Base-by-base conservation (phyloP, 2,888 invertebrate genomes). In the Tanypteryx hageni region DNA sequence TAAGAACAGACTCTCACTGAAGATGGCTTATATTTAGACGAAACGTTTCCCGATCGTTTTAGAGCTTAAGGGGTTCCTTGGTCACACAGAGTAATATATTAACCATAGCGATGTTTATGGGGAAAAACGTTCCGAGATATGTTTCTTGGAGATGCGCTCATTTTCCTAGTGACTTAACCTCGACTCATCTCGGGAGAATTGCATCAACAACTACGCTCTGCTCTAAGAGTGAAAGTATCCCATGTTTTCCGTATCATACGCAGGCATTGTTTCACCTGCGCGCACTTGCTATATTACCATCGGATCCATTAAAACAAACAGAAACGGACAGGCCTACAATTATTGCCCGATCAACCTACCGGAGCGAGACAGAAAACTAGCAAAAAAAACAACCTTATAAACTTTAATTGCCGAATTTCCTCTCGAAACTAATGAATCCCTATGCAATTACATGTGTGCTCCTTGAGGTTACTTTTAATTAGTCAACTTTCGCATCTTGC, bases 401-500 rank as follows among this genome's bases (percentile, higher is more conserved):
- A 64, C 89, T 89, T 64, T 89, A 89, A 89, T 68, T 64, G 64
- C 89, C 31, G 64, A 89, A 89, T 64, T 22, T 76, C 22, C 76
- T 76, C 76, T 64, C 61, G 44, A 64, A 64, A 89, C 64, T 89
- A 89, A 89, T 89, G 61, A 89, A 89, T 64, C 64, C 44, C 44
- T n/a, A 64, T 44, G 64, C 89, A 89, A 64, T 89, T 89, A 64
- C 89, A 68, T 89, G 89, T 68, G 89, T 64, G 89, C 76, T 76
- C 76, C 76, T 76, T 76, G 44, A 64, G n/a, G 89, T 64, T 89
- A 68, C 61, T 89, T 89, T 89, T 89, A 89, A 89, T 89, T 89
- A 89, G 64, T 89, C 89, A 44, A 68, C 64, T 89, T 83, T 44
- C 44, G 83, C 83, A 83, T 83, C 57, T 57, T 83, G 83, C 83